phyloP scores from a whole-genome alignment of 2,888 invertebrate genomes.

The Apamea epomidion region DNA sequence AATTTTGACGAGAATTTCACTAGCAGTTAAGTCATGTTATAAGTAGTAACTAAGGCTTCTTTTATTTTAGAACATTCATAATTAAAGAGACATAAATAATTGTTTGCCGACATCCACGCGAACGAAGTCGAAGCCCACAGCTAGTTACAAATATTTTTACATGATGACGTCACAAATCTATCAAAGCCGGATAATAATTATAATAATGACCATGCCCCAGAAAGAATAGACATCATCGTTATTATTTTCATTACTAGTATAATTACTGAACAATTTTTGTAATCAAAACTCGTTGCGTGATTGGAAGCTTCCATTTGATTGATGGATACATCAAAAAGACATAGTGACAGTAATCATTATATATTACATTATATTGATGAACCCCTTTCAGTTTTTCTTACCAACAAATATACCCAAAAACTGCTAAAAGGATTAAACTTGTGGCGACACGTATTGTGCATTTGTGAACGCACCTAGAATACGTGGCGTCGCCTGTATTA shows the following conservation, averaged over 20 bases:
- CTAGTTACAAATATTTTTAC: background rate
- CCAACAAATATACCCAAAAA: background rate
- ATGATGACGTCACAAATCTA: background rate
- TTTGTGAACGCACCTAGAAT: no score
- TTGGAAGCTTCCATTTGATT: background rate
- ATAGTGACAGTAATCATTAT: slow-evolving; percentile 3
- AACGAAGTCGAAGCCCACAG: no score
- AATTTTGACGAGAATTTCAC: background rate
- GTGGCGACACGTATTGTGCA: no score
- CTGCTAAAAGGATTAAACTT: background rate
- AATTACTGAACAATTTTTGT: slow-evolving; percentile 1
- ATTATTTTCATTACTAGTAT: background rate
- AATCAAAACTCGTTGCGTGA: slow-evolving; percentile 15
- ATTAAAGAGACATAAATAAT: background rate
- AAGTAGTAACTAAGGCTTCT: background rate
- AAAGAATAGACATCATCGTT: background rate
- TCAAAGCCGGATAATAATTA: background rate
- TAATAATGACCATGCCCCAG: background rate
- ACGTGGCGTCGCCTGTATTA: no score
- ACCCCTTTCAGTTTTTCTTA: background rate
- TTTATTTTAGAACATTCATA: background rate
- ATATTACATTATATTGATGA: no score
- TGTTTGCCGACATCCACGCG: background rate
- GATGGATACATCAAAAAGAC: background rate
- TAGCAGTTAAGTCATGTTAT: no score